phyloP scores from a whole-genome alignment of 2,888 invertebrate genomes.

The Orchesella flavescens region DNA sequence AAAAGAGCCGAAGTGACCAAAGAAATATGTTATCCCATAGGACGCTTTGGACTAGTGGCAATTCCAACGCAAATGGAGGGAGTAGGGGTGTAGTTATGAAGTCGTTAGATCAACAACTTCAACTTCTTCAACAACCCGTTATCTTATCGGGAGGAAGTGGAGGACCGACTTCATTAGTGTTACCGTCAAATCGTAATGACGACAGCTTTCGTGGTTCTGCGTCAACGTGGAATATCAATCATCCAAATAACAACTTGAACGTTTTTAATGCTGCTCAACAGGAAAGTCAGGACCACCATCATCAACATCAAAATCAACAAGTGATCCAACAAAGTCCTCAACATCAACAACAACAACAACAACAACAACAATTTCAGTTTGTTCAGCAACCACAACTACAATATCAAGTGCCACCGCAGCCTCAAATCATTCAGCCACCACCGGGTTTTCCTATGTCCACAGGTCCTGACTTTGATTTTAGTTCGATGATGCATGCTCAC shows the following conservation, averaged over 20 bases:
- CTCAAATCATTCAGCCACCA: neutral
- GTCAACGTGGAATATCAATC: constrained; percentile 47
- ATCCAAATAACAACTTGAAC: constrained; percentile 24
- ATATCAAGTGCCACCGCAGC: constrained; percentile 14
- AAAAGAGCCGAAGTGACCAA: constrained; percentile 25
- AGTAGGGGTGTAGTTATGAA: neutral
- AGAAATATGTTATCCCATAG: constrained; percentile 38
- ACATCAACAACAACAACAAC: neutral
- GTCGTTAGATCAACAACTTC: neutral
- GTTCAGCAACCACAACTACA: neutral
- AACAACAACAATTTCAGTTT: neutral
- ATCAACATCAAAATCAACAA: constrained; percentile 17
- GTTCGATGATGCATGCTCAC: neutral
- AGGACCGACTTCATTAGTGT: neutral
- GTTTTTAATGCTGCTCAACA: neutral
- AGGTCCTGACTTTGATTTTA: neutral
- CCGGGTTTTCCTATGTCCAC: neutral
- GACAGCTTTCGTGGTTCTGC: constrained; percentile 36
- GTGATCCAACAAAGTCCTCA: neutral
- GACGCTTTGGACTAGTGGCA: constrained; percentile 36
- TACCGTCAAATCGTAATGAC: constrained; percentile 24
- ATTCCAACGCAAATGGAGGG: constrained; percentile 1
- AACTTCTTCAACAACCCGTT: neutral
- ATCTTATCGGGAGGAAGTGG: constrained; percentile 7
- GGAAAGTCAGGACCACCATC: constrained; percentile 1